These are phyloP conservation scores for Callimorpha dominula DNA, from an alignment of 2,888 invertebrate genomes.

Conservation along the genomic window DNA sequence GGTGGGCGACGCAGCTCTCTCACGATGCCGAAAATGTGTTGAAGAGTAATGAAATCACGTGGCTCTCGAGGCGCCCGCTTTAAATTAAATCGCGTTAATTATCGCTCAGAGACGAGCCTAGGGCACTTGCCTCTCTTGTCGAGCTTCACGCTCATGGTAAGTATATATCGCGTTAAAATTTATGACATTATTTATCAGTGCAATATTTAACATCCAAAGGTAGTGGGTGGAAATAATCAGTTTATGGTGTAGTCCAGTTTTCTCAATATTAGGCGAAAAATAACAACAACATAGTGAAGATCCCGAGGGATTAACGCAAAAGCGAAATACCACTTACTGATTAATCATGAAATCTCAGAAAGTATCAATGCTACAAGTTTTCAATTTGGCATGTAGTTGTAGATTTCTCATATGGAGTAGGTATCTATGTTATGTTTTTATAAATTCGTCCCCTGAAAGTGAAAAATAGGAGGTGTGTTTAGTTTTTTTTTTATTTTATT, in stretches of 20 bases:
- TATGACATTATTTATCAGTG: constrained; percentile 14
- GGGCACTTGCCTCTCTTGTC: constrained; percentile 34
- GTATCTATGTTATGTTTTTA: neutral
- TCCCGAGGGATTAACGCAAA: no score
- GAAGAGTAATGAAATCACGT: constrained; percentile 77
- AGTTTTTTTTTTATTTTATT: no score
- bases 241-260: neutral
- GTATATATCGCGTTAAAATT: constrained; percentile 32
- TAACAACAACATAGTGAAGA: neutral
- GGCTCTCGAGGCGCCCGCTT: constrained; percentile 70
- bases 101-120: constrained; percentile 61
- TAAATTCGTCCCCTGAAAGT: no score
- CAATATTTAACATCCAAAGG: neutral
- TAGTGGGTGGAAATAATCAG: neutral
- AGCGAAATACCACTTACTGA: no score
- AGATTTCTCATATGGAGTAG: neutral
- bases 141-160: constrained; percentile 19
- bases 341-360: neutral
- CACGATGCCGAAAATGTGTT: constrained; percentile 67
- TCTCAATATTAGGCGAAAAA: neutral
- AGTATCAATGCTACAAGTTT: neutral
- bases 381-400: neutral
- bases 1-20: constrained; percentile 20
- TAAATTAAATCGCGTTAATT: constrained; percentile 80
- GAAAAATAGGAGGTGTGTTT: no score